These are phyloP conservation scores for Drosophila siamana DNA, from an alignment of 2,888 invertebrate species.

Conservation along the genomic window DNA sequence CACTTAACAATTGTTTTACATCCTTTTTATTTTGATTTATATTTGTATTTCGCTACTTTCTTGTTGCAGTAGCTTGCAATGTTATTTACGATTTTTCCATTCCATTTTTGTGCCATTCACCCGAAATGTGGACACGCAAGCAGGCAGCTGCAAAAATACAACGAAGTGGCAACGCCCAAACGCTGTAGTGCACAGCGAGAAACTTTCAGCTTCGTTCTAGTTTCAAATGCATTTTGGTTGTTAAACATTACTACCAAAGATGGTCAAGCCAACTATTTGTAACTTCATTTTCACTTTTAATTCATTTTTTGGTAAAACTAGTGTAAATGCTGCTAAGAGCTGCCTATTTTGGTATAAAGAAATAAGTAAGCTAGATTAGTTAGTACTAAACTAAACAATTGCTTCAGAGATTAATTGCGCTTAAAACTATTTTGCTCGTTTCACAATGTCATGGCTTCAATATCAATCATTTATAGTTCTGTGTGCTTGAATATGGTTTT, in stretches of 20 bases:
- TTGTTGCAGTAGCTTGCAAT: conserved; percentile 56
- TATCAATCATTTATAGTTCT: conserved; percentile 88
- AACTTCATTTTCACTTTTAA: conserved; percentile 32
- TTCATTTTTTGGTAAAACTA: conserved; percentile 21
- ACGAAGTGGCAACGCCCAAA: conserved; percentile 39
- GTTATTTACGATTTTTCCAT: conserved; percentile 61
- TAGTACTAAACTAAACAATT: conserved; percentile 33
- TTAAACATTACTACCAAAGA: too few species aligned
- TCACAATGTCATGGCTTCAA: conserved; percentile 36
- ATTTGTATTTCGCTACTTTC: conserved; percentile 49
- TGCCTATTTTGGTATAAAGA: conserved; percentile 50
- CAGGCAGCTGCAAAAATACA: conserved; percentile 27
- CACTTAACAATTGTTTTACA: conserved; percentile 31
- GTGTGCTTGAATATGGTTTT: conserved; percentile 91
- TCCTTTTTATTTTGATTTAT: conserved; percentile 5
- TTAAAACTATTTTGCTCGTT: conserved; percentile 64
- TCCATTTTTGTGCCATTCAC: conserved; percentile 44
- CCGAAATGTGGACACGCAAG: conserved; percentile 42
- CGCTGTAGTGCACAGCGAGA: background rate
- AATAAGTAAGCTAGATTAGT: conserved; percentile 16
- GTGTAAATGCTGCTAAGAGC: conserved; percentile 30
- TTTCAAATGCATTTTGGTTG: conserved; percentile 33
- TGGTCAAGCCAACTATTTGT: too few species aligned
- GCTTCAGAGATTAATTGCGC: conserved; percentile 26
- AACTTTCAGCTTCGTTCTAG: conserved; percentile 28